Base-by-base conservation (phyloP, 2,888 invertebrate species). In the Oxytorus armatus region DNA sequence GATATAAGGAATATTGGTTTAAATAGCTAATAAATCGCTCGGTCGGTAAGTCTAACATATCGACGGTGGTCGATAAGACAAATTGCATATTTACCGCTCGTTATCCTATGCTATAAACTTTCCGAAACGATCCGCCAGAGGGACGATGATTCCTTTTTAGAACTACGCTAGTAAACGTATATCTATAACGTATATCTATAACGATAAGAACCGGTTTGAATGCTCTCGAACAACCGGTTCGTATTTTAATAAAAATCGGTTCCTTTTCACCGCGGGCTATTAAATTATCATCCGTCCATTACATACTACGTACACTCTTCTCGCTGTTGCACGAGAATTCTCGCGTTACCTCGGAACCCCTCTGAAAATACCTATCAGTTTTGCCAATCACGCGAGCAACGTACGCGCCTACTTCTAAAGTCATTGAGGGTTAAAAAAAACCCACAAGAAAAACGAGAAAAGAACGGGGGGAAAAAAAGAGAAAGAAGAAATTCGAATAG, bases 161-260 rank as follows among this genome's bases (percentile, higher is more conserved):
- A n/a, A n/a, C n/a, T n/a, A n/a, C n/a, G n/a, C n/a, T n/a, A n/a
- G n/a, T n/a, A n/a, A n/a, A n/a, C n/a, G n/a, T 76, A 77, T 80
- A 77, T 82, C 78, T 79, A 76, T 74, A 70, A 70, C 55, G 73
- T 59, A 47, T 44, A 36, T 42, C 68, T n/a, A n/a, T n/a, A n/a
- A n/a, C n/a, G n/a, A 49, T 18, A 75, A 68, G 69, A 88, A 90
- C 89, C 88, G 89, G 89, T 90, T 82, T 76, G 75, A 79, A 84
- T 18, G 16, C 42, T 21, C 29, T 83, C 84, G 85, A 79, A 85
- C 86, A 86, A 90, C 90, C 88, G 89, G 89, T 91, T 90, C 82
- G 85, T 86, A 85, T 87, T 88, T 88, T 88, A 86, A 90, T 89
- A 89, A 88, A 88, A 86, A 84, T 75, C 77, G 82, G 82, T 87